A percentile compares a stretch with the other conserved stretches of the same genome.
Conservation (phyloP, 2,888 invertebrate genomes). For the Thymelicus acteon region DNA sequence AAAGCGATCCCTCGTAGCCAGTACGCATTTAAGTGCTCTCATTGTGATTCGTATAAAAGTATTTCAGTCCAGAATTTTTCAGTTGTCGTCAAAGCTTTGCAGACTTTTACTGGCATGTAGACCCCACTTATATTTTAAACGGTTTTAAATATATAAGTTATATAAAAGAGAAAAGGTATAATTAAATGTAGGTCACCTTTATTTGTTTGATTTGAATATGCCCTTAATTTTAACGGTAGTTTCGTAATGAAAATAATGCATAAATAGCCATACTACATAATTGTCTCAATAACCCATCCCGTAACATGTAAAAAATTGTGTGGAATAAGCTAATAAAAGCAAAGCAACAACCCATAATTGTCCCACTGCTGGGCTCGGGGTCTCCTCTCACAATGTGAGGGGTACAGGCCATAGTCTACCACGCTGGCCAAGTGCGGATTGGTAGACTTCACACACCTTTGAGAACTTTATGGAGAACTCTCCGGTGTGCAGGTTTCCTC, state of each 20-base stretch:
- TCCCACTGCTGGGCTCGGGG: too few species aligned
- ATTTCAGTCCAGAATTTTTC: constrained; percentile 29
- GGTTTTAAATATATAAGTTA: background rate
- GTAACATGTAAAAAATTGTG: too few species aligned
- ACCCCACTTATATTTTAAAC: constrained; percentile 18
- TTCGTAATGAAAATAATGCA: background rate
- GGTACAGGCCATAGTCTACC: too few species aligned
- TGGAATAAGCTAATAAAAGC: too few species aligned
- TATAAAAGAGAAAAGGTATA: constrained; percentile 1
- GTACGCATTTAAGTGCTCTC: constrained; percentile 30
- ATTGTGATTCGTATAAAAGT: constrained; percentile 29
- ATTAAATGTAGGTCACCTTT: background rate
- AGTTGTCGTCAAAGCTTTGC: constrained; percentile 31
- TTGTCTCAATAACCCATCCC: too few species aligned
- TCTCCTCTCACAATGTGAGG: too few species aligned
- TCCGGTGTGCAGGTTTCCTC: too few species aligned
- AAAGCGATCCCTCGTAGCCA: constrained; percentile 21
- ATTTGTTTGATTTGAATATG: background rate
- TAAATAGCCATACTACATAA: background rate
- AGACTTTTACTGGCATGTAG: constrained; percentile 11
- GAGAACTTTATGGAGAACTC: too few species aligned
- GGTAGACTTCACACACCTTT: too few species aligned
- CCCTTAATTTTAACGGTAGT: background rate
- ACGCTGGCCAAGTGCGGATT: too few species aligned
- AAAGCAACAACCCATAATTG: too few species aligned